Evolutionary conservation across 2,113 vertebrate species (phyloP).

Genomic region (Muntiacus reevesi): DNA sequence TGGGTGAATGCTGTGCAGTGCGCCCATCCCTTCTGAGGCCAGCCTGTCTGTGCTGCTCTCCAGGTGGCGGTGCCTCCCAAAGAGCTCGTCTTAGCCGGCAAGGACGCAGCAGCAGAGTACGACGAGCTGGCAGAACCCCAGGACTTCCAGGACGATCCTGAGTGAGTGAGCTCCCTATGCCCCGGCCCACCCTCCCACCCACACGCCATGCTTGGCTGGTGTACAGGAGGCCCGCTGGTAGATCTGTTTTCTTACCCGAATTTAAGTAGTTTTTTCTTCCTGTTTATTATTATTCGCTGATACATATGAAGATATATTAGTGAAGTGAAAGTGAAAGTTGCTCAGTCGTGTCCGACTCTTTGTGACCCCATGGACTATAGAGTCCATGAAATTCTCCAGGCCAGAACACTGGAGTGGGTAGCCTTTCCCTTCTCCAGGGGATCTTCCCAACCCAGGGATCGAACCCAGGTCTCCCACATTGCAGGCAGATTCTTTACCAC

Average conservation of each 20-base stretch:
- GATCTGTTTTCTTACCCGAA: background rate
- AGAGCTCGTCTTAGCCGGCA: slow-evolving; percentile 93
- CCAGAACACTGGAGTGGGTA: background rate
- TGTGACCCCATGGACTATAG: background rate
- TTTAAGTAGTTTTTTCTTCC: background rate
- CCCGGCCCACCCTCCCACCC: background rate
- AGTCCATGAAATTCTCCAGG: background rate
- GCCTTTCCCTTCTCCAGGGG: background rate
- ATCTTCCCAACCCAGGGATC: background rate
- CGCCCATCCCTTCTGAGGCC: background rate
- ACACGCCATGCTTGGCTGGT: background rate
- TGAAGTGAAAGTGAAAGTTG: background rate
- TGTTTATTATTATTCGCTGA: background rate
- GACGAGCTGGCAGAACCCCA: slow-evolving; percentile 98
- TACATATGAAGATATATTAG: background rate
- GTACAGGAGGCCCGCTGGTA: background rate
- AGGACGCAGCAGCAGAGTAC: slow-evolving; percentile 97
- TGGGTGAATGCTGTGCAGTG: background rate
- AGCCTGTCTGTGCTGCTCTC: slow-evolving; percentile 23
- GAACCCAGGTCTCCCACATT: background rate
- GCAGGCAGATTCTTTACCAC: background rate
- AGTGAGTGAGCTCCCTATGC: slow-evolving; percentile 84
- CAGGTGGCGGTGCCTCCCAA: slow-evolving; percentile 92
- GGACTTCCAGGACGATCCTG: slow-evolving; percentile 97
- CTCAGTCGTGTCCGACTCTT: background rate